Conservation (phyloP, 1,140 invertebrate species). For the Aphidius ervi region DNA sequence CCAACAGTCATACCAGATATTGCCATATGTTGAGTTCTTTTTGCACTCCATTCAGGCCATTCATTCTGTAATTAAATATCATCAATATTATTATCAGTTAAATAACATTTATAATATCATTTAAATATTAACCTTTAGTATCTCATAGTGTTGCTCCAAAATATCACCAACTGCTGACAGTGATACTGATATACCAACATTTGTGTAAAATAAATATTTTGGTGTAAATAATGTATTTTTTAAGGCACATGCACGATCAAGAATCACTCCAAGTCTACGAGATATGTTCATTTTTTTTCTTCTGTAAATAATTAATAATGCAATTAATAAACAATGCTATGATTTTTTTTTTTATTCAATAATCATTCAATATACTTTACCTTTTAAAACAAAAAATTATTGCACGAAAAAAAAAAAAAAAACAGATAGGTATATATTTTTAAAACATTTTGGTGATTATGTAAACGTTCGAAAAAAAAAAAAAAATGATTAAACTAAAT, state of each 20-base stretch:
- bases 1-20: conserved; percentile 75
- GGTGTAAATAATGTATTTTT: conserved; percentile 57
- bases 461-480: no score
- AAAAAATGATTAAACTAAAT: no score
- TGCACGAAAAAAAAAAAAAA: no score
- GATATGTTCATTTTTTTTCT: conserved; percentile 30
- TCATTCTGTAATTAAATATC: conserved; percentile 39
- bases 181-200: conserved; percentile 74
- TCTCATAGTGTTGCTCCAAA: conserved; percentile 81
- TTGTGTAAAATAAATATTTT: conserved; percentile 78
- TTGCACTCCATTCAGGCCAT: conserved; percentile 60
- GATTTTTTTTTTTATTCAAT: no score
- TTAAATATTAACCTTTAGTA: conserved; percentile 53
- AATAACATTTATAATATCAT: not conserved
- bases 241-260: conserved; percentile 25
- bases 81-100: not conserved
- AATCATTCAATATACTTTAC: no score
- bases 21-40: conserved; percentile 74
- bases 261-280: conserved; percentile 24
- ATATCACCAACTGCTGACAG: conserved; percentile 77
- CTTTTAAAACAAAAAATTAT: no score
- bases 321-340: no score
- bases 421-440: no score
- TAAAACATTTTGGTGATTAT: no score
- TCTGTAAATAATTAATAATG: no score